phyloP scores from a whole-genome alignment of 64 coral and sea anemone species.

The Actinia tenebrosa region DNA sequence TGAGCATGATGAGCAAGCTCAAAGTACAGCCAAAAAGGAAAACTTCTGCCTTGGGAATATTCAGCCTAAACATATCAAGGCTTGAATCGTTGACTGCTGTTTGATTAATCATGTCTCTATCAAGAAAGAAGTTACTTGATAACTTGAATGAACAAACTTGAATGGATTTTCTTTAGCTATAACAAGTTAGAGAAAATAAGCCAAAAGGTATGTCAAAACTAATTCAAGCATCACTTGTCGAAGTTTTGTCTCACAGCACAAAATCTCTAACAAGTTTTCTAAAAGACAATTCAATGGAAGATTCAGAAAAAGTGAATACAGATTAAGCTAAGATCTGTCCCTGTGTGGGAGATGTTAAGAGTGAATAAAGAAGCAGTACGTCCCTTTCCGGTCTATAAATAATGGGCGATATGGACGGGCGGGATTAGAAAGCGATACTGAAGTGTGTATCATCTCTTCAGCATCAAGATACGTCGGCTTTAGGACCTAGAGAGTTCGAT shows the following conservation, averaged over 20 bases:
- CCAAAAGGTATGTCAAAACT: too few relatives aligned
- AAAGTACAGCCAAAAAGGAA: constrained; percentile 43
- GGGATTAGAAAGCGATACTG: not conserved
- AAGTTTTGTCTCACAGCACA: too few relatives aligned
- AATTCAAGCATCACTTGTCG: too few relatives aligned
- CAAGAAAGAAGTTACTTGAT: not conserved
- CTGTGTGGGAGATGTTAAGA: too few relatives aligned
- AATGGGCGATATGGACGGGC: not conserved
- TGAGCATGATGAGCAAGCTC: constrained; percentile 30
- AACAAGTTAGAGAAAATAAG: too few relatives aligned
- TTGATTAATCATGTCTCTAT: not conserved
- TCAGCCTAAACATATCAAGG: not conserved
- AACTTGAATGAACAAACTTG: not conserved
- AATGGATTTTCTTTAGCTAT: too few relatives aligned
- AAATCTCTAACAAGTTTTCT: too few relatives aligned
- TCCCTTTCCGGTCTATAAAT: too few relatives aligned
- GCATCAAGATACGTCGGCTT: not conserved
- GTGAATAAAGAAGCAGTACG: too few relatives aligned
- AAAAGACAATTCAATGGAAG: too few relatives aligned
- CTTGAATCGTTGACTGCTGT: not conserved
- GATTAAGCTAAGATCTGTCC: too few relatives aligned
- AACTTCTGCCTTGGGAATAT: constrained; percentile 22
- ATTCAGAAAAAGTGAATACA: too few relatives aligned
- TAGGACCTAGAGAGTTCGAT: not conserved
- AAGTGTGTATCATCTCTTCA: not conserved